Evolutionary conservation across 2,888 invertebrate species (phyloP).

Genomic region (Hyposoter dolosus): DNA sequence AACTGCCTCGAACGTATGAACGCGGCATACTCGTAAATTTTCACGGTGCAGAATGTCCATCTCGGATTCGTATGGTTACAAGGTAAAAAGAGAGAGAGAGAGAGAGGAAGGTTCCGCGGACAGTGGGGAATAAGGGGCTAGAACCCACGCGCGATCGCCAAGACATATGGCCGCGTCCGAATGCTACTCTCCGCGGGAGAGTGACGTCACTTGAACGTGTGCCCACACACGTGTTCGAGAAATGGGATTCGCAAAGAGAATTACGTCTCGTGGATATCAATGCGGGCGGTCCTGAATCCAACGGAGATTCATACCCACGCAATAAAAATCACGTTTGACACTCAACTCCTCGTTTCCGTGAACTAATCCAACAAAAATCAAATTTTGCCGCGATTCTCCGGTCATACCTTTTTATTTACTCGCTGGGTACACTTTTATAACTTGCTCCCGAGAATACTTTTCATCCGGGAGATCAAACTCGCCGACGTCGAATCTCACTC

Average conservation of each 20-base stretch:
- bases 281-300: slow-evolving; percentile 57
- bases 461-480: neutral
- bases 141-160: slow-evolving; percentile 54
- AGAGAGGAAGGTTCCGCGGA: neutral
- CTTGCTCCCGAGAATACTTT: neutral
- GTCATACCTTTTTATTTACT: neutral
- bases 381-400: neutral
- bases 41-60: slow-evolving; percentile 12
- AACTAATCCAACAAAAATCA: neutral
- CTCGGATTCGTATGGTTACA: slow-evolving; percentile 15
- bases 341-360: neutral
- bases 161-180: slow-evolving; percentile 49
- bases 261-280: slow-evolving; percentile 32
- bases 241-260: slow-evolving; percentile 45
- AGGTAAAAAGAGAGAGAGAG: neutral
- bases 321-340: neutral
- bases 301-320: slow-evolving; percentile 11
- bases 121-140: neutral
- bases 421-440: neutral
- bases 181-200: slow-evolving; percentile 11
- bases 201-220: slow-evolving; percentile 54
- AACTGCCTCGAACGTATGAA: neutral
- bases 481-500: slow-evolving; percentile 38
- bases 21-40: slow-evolving; percentile 18
- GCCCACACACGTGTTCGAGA: slow-evolving; percentile 45